Percentiles rank a stretch among this genome's conserved stretches.
Evolutionary conservation across 2,888 invertebrate genomes (phyloP).

Genomic region (Chelonus formosanus): DNA sequence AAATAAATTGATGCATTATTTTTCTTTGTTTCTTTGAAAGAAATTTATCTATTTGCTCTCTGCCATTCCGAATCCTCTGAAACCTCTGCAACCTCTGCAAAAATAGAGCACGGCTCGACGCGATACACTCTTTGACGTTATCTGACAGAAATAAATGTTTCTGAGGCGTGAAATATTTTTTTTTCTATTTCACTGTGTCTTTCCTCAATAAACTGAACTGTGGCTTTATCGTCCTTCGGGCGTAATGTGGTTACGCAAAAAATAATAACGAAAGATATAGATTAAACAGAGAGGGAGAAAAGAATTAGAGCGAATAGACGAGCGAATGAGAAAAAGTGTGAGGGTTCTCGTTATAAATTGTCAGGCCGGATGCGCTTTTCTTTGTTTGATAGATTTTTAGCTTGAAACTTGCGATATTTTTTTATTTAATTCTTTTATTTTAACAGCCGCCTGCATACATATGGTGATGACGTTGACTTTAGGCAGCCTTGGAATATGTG

Average conservation of each 20-base stretch:
- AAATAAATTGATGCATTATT: neutral
- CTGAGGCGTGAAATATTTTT: conserved; percentile 18
- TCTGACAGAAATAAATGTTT: conserved; percentile 49
- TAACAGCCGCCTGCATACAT: conserved; percentile 21
- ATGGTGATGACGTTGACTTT: conserved; percentile 29
- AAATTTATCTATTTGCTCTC: conserved; percentile 34
- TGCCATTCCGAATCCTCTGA: conserved; percentile 40
- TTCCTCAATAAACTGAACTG: conserved; percentile 31
- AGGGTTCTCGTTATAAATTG: conserved; percentile 22
- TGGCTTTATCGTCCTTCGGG: conserved; percentile 51
- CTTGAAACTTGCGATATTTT: conserved; percentile 12
- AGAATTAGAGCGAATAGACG: conserved; percentile 21
- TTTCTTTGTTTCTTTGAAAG: conserved; percentile 10
- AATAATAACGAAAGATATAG: conserved; percentile 42
- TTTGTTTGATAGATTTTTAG: conserved; percentile 39
- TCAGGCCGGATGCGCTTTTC: conserved; percentile 34
- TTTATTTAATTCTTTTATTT: conserved; percentile 21
- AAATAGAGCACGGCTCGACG: conserved; percentile 44
- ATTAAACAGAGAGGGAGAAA: conserved; percentile 32
- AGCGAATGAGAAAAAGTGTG: conserved; percentile 25
- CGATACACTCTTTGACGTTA: conserved; percentile 47
- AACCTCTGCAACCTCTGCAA: conserved; percentile 45
- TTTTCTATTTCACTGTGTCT: conserved; percentile 21
- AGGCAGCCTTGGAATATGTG: conserved; percentile 16
- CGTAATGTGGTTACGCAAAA: conserved; percentile 56